phyloP scores from a whole-genome alignment of 2,888 invertebrate species.

The Tachystola acroxantha region DNA sequence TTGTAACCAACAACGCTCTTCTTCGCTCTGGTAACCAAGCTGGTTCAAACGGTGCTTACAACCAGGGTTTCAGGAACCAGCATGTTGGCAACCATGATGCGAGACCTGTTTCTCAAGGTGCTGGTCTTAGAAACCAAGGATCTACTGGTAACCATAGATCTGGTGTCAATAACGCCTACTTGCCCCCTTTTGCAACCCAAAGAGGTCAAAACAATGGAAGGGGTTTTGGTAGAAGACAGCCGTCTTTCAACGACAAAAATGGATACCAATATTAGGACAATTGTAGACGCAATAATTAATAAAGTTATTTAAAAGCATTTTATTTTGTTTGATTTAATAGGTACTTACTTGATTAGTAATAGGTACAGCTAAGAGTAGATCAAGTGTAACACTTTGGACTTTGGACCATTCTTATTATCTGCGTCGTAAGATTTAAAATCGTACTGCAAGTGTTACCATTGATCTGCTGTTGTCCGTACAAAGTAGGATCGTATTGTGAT shows the following conservation, averaged over 20 bases:
- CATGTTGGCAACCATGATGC: not conserved
- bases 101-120: not conserved
- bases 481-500: no score
- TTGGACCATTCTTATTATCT: no score
- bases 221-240: constrained; percentile 25
- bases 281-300: constrained; percentile 3
- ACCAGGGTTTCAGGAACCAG: constrained; percentile 1
- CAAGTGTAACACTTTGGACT: no score
- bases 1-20: constrained; percentile 36
- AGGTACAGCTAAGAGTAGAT: no score
- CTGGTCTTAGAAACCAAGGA: constrained; percentile 3
- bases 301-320: constrained; percentile 1
- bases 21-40: constrained; percentile 8
- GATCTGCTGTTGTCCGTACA: no score
- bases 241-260: constrained; percentile 35
- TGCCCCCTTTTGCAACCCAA: constrained; percentile 4
- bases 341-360: no score
- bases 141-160: constrained; percentile 2
- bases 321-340: constrained; percentile 11
- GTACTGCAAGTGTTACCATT: no score
- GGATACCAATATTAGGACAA: constrained; percentile 38
- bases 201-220: constrained; percentile 1
- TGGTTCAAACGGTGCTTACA: not conserved
- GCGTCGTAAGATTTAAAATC: no score
- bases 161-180: constrained; percentile 4